Base-by-base conservation (phyloP, 2,888 invertebrate species). In the Miltochrista miniata region DNA sequence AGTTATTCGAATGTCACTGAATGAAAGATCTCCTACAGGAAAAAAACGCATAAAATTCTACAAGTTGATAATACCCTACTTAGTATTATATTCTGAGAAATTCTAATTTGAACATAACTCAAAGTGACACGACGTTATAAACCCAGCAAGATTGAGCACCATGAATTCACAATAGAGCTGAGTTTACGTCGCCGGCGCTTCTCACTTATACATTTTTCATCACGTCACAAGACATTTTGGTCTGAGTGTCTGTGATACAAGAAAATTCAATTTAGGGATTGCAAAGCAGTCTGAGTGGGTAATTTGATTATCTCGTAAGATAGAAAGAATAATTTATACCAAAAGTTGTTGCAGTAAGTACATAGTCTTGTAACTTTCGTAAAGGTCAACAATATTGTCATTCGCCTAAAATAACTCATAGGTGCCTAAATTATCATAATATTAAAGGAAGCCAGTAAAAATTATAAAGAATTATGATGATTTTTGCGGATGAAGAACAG, bases 141-240 rank as follows among this genome's bases (percentile, higher is more conserved):
- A 61, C 54, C 58, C 46, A 59, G 55, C 29, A 48, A 63, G 56
- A 69, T 64, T 64, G 46, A 59, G 48, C 37, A 53, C 37, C 59
- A 72, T 74, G 62, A 72, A 75, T 75, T 68, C 51, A 56, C 54
- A 72, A 75, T 73, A 52, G 45, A 37, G 14, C 29, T 14, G 51
- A 59, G 38, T 47, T 48, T 40, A 29, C 11, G 33, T 51, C 29
- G 44, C 44, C 24, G 12, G 10, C 35, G 30, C 13, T 45, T 45
- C 29, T 18, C 30, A 13, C 37, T 24, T 15, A 50, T 48, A 41
- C 43, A 54, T 44, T 50, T 57, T 55, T 54, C 50, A 44, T 47
- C 14, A 14, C 13, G 39, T 41, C 37, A 35, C 11, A 35, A 29
- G 50, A 40, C 38, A 41, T 13, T 41, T 37, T 10, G 11, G 14